These are phyloP conservation scores for Musca vetustissima DNA, from an alignment of 1,140 invertebrate genomes.

Conservation along the genomic window DNA sequence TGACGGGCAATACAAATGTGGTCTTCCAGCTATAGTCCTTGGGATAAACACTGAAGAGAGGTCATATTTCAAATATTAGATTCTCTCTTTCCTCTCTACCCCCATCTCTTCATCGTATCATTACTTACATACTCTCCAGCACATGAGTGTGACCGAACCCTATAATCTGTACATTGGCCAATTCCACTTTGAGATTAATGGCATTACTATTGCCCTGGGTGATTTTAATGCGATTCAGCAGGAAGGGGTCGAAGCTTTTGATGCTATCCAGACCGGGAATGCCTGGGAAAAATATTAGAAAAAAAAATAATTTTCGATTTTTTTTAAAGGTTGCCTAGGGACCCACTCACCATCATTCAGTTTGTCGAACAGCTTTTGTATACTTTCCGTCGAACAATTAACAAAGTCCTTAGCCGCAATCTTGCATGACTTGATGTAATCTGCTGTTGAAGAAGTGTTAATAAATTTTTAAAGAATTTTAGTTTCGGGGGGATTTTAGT, in stretches of 20 bases:
- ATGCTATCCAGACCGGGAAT: conserved; percentile 56
- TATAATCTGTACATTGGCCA: conserved; percentile 64
- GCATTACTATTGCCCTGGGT: conserved; percentile 66
- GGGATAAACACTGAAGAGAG: conserved; percentile 58
- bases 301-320: conserved; percentile 9
- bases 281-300: conserved; percentile 37
- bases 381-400: conserved; percentile 65
- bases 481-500: not conserved
- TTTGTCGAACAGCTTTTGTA: conserved; percentile 65
- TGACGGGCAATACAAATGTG: conserved; percentile 63
- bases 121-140: conserved; percentile 63
- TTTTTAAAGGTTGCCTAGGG: not conserved
- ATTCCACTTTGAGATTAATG: conserved; percentile 67
- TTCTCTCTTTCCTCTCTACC: not conserved
- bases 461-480: not conserved
- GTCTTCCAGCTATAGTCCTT: conserved; percentile 69
- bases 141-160: conserved; percentile 67
- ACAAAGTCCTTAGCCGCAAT: conserved; percentile 64
- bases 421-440: conserved; percentile 66
- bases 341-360: conserved; percentile 57
- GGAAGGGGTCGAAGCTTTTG: conserved; percentile 65
- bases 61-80: not conserved
- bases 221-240: conserved; percentile 65
- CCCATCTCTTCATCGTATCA: not conserved
- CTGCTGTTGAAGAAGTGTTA: conserved; percentile 54